Evolutionary conservation across 2,888 invertebrate genomes (phyloP), one percentile per base, ranked within the genome.

Genomic region (Caenorhabditis afra): DNA sequence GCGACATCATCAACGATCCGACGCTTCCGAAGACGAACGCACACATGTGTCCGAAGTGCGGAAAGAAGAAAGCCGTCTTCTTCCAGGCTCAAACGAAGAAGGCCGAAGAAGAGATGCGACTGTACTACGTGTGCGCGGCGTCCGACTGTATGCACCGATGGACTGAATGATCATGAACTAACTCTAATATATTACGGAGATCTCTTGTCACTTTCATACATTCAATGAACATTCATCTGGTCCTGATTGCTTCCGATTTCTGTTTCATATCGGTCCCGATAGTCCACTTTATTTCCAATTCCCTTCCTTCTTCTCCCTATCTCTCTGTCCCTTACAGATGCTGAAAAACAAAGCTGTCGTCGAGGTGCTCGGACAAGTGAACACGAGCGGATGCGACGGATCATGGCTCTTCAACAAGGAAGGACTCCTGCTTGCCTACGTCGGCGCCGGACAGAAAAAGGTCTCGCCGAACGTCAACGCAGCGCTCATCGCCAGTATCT

Each of bases 1-100:
- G 97, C 0, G 99, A 99, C 91, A 98, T 99, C 0, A 95, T 97
- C 81, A 96, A 97, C 53, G 99, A 99, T 91, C 99, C 99, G 3
- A 99, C 99, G 0, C 92, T 99, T 79, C 99, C 99, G 0, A 93
- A 97, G 83, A 98, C 99, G 0, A 97, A 97, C 91, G 97, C 99
- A 89, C 99, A 99, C 91, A 95, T 95, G 71, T 99, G 99, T 91
- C 97, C 98, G 0, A 95, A 95, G 91, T 99, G 99, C 91, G 94
- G 94, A 81, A 95, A 97, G 91, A 93, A 95, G 79, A 97, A 98
- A 91, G 96, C 98, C 0, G 99, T 99, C 7, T 99, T 99, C 92
- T 99, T 99, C 92, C 96, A 96, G 93, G 97, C 98, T 1, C 89
- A 89, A 70, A 96, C 97, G 0, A 93, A 96, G 81, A 93, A 96